Evolutionary conservation across 92 coral and sea anemone genomes (phyloP), one percentile per base, ranked within the genome.

Genomic region (Heliopora coerulea): DNA sequence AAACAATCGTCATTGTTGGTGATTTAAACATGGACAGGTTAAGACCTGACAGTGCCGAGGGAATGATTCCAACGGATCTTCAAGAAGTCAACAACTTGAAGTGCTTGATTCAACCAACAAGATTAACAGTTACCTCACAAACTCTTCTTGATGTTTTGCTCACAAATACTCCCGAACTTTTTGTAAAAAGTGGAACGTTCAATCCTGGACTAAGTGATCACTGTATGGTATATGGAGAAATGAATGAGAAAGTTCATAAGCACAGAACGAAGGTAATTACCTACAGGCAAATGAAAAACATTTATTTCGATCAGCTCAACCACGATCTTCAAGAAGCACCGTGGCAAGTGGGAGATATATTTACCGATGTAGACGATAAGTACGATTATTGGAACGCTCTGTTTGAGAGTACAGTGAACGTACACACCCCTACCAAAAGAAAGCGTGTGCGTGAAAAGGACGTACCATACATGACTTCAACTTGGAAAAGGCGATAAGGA

Each of bases 191-290:
- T 24, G 84, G 78, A 17, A 33, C 65, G 17, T 77, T 34, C 44
- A 74, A 86, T 31, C 84, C 89, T 12, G 86, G 61, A 42, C 72
- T 82, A 21, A 86, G 90, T 73, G 90, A 86, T 56, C 90, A 82
- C 39, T n/a, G 61, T 30, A 34, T 78, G 15, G 46, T 83, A 14
- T 86, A 86, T 86, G 82, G 81, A 34, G 30, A 74, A 23, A 54
- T 81, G 78, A 23, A 39, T 1, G 83, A 77, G 32, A 78, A 74
- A 49, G 83, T 54, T 10, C 7, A 46, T 6, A 15, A 10, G 7
- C 52, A 46, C 52, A 46, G 15, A n/a, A 46, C 7, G 14, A 46
- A 46, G n/a, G 15, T 46, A 10, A 46, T 46, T 46, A 46, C 52
- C n/a, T 46, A 46, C 52, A 46, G 52, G 15, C 15, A n/a, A 5